Evolutionary conservation across 2,113 vertebrate species (phyloP).

Genomic region (Campylomormyrus numenius): DNA sequence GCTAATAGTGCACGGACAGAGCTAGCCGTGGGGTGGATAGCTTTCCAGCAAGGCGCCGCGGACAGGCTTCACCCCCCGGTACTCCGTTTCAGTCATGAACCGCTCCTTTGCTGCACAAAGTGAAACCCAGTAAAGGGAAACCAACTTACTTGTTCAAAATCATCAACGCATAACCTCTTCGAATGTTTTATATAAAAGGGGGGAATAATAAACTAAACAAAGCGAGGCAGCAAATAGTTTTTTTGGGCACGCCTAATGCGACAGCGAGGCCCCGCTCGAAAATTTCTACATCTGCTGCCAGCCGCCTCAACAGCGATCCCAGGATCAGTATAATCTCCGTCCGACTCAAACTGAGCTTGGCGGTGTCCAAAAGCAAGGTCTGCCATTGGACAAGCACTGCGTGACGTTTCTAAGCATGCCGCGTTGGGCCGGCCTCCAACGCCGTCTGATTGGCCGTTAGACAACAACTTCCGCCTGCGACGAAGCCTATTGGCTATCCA

Average conservation of each 20-base stretch:
- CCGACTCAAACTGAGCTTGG: slow-evolving; percentile 51
- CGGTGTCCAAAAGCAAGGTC: slow-evolving; percentile 39
- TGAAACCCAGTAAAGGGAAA: slow-evolving; percentile 13
- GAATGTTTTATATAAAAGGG: neutral
- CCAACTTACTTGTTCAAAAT: slow-evolving; percentile 22
- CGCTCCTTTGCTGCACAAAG: neutral
- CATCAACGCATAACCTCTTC: slow-evolving; percentile 18
- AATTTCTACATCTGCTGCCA: slow-evolving; percentile 12
- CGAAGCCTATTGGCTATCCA: neutral
- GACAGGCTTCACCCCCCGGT: neutral
- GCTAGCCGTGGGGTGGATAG: neutral
- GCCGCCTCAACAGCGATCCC: slow-evolving; percentile 11
- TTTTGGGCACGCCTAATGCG: slow-evolving; percentile 34
- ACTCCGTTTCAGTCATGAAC: slow-evolving; percentile 4
- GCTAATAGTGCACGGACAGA: neutral
- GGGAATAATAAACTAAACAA: neutral
- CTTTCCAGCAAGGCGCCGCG: neutral
- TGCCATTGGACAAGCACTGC: slow-evolving; percentile 33
- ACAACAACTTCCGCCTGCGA: slow-evolving; percentile 11
- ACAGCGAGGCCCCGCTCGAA: neutral
- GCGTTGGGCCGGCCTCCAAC: neutral
- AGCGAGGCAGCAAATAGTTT: slow-evolving; percentile 21
- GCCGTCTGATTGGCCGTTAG: slow-evolving; percentile 12
- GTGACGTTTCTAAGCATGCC: slow-evolving; percentile 21
- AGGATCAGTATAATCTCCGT: slow-evolving; percentile 19